These are phyloP conservation scores for Eretmocerus hayati DNA, from an alignment of 2,888 invertebrate genomes.

Conservation along the genomic window DNA sequence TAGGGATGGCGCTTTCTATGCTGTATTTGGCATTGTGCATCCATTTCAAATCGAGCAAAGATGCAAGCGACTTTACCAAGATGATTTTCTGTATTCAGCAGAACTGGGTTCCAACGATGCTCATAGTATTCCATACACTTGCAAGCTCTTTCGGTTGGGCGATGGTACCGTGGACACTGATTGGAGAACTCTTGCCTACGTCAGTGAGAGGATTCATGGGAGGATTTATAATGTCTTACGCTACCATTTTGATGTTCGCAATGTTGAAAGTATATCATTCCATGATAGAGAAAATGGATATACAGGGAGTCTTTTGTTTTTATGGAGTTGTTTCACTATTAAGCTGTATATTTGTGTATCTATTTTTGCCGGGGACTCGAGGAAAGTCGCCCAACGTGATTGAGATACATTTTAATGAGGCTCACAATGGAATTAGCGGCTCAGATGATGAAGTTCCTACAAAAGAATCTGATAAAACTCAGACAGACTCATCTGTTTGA, in stretches of 20 bases:
- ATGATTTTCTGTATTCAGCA: too few species aligned
- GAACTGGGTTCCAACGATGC: slow-evolving; percentile 46
- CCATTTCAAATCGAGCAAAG: not conserved
- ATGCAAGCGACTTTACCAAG: too few species aligned
- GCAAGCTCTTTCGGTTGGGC: slow-evolving; percentile 52
- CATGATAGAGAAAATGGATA: slow-evolving; percentile 43
- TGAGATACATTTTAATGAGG: slow-evolving; percentile 45
- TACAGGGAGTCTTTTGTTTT: slow-evolving; percentile 48
- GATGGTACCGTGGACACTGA: slow-evolving; percentile 56
- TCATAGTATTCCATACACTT: slow-evolving; percentile 50
- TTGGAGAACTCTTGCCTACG: slow-evolving; percentile 51
- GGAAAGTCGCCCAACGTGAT: slow-evolving; percentile 54
- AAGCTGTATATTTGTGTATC: slow-evolving; percentile 47
- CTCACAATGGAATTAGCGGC: too few species aligned
- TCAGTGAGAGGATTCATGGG: slow-evolving; percentile 51
- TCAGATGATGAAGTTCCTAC: too few species aligned
- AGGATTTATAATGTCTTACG: slow-evolving; percentile 50
- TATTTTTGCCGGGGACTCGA: slow-evolving; percentile 54
- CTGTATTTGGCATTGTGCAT: too few species aligned
- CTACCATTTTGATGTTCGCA: slow-evolving; percentile 52
- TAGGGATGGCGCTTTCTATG: too few species aligned
- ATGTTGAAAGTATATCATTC: slow-evolving; percentile 51
- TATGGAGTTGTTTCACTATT: slow-evolving; percentile 48
- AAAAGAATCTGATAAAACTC: too few species aligned
- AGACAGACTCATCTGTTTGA: too few species aligned